Evolutionary conservation across 2,797 vertebrate species (phyloP).

Genomic region (Parambassis ranga): DNA sequence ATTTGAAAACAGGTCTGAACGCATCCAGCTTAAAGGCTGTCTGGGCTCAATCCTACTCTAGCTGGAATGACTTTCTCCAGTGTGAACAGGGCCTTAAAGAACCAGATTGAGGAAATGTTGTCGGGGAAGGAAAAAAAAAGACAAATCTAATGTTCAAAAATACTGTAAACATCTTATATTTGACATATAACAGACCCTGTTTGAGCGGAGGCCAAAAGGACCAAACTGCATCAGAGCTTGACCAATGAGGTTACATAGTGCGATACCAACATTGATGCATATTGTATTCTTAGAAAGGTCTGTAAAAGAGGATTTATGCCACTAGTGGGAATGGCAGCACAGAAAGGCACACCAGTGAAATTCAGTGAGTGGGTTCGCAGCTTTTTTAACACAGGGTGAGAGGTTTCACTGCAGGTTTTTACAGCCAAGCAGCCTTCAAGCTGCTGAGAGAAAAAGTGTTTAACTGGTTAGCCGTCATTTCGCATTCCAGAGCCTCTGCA

Average conservation of each 20-base stretch:
- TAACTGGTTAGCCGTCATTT: not conserved
- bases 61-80: too few relatives aligned
- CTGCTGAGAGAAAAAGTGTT: not conserved
- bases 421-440: constrained; percentile 8
- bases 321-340: not conserved
- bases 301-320: not conserved
- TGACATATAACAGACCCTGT: not conserved
- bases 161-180: not conserved
- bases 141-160: not conserved
- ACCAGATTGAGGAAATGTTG: too few relatives aligned
- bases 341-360: not conserved
- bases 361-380: constrained; percentile 15
- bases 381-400: constrained; percentile 31
- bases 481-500: not conserved
- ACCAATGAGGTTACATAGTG: not conserved
- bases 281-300: not conserved
- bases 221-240: not conserved
- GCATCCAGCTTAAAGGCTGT: too few relatives aligned
- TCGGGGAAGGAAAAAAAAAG: too few relatives aligned
- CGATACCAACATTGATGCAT: not conserved
- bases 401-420: constrained; percentile 13
- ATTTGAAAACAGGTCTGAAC: too few relatives aligned
- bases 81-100: too few relatives aligned
- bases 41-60: too few relatives aligned
- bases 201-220: not conserved